A percentile compares a stretch with the other conserved stretches of the same genome.
Conservation (phyloP, 2,113 vertebrate genomes). For the Centrocercus urophasianus region DNA sequence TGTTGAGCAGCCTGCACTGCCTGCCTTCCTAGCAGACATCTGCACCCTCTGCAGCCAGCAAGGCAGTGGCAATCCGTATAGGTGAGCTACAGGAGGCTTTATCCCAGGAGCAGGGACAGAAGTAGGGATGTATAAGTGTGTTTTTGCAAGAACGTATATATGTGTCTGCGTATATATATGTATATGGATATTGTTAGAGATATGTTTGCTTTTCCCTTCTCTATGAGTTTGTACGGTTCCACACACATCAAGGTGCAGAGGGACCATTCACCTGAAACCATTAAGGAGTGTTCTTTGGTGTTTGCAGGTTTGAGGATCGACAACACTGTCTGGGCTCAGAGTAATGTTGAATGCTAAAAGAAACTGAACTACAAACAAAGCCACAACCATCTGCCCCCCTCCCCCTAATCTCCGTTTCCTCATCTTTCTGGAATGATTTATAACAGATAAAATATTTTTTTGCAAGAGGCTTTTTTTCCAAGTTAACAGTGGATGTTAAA, state of each 20-base stretch:
- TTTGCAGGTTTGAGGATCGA: neutral
- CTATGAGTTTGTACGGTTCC: neutral
- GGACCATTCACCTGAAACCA: neutral
- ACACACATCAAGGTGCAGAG: neutral
- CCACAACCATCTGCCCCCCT: neutral
- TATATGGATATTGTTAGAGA: rapidly evolving
- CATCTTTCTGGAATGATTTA: constrained; percentile 58
- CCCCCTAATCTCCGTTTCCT: constrained; percentile 33
- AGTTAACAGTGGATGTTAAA: constrained; percentile 19
- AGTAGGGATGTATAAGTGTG: neutral
- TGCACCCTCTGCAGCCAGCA: neutral
- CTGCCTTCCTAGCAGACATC: neutral
- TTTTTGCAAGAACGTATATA: neutral
- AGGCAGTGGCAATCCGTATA: neutral
- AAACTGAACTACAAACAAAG: neutral
- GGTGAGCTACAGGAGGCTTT: neutral
- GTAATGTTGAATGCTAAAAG: neutral
- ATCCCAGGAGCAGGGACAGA: neutral
- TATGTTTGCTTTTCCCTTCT: neutral
- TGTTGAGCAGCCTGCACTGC: neutral
- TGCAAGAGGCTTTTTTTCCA: neutral
- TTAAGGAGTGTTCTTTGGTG: neutral
- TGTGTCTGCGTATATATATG: neutral
- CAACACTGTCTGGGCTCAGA: neutral
- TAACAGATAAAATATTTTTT: constrained; percentile 44